Evolutionary conservation across 1,140 invertebrate species (phyloP), one percentile per base, ranked within the genome.

Genomic region (Andricus grossulariae): DNA sequence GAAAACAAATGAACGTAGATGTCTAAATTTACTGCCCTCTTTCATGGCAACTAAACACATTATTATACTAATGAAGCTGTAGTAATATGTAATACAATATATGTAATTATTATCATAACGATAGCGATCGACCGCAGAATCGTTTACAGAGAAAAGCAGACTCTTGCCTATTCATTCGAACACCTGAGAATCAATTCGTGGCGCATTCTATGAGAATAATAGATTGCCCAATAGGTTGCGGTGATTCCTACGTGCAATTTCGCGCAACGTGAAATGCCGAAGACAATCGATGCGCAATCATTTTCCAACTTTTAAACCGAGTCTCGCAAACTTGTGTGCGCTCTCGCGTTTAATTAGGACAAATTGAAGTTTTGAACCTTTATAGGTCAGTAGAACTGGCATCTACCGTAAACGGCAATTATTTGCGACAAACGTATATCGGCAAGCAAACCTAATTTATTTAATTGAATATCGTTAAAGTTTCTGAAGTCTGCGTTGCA

Each of bases 201-300:
- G 60, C 60, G 60, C 60, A 32, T 66, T 66, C 25, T 45, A 66
- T 15, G 39, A 66, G 60, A 66, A 66, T 66, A 66, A 66, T 66
- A 66, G 60, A 13, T 66, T 66, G 60, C 32, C 60, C 60, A 66
- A 66, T 66, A 66, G 60, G 60, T 66, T 66, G 60, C 25, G 25
- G 60, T 66, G 60, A 66, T 66, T 66, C 60, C 60, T 60, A 66
- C 2, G 25, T 66, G 60, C 60, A 66, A 66, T 66, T 66, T 66
- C 13, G 60, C 60, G 11, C 60, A 66, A 66, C 60, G 60, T 66
- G 60, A 66, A 66, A 66, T 66, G 60, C 25, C 60, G 60, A 66
- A 66, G 60, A 66, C 60, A 66, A 66, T 66, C 60, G 60, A 66
- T 66, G 25, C 60, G 60, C 60, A 66, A 66, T 66, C 60, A 66